Base-by-base conservation (phyloP, 2,113 vertebrate species). In the Amphiprion percula region DNA sequence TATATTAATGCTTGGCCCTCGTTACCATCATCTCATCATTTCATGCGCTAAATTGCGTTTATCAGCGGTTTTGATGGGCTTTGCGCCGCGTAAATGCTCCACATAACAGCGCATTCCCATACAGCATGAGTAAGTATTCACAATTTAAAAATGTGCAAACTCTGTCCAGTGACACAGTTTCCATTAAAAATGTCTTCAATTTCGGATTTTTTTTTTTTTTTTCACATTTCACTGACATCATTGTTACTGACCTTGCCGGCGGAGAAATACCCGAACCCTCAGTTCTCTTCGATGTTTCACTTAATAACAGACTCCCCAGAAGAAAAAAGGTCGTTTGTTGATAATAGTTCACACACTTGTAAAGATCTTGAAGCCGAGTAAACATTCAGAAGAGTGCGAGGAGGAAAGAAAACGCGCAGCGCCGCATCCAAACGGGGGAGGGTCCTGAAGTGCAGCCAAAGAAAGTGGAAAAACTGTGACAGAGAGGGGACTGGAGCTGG, bases 381-480 rank as follows among this genome's bases (percentile, higher is more conserved):
- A 88, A 89, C 78, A 84, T 41, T 65, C 1, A 81, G 77, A 50
- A 68, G 75, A 37, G 70, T 1, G 5, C 50, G 50, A 16, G 47
- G 78, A 1, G 63, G 19, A 50, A 15, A 30, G 41, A 66, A 54
- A 14, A 16, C 14, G 59, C 56, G 4, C 64, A 52, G 72, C 44
- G 68, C 37, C 21, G 55, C 81, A 83, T 90, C 81, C 47, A 74
- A 79, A 17, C 67, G 76, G 87, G 83, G 91, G 86, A 85, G 88
- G 90, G 80, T 83, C 82, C 72, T 15, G 71, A 75, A 75, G 80
- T n/a, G 37, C 6, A 76, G 77, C 69, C 75, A 66, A 49, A 23
- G 53, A 80, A 60, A 65, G 10, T 80, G 86, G 88, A 90, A 87
- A 90, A 88, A 79, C 19, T 64, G 79, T 85, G 88, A 88, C 86